Evolutionary conservation across 64 coral and sea anemone genomes (phyloP).

Genomic region (Hydrozoanthus tunicans): DNA sequence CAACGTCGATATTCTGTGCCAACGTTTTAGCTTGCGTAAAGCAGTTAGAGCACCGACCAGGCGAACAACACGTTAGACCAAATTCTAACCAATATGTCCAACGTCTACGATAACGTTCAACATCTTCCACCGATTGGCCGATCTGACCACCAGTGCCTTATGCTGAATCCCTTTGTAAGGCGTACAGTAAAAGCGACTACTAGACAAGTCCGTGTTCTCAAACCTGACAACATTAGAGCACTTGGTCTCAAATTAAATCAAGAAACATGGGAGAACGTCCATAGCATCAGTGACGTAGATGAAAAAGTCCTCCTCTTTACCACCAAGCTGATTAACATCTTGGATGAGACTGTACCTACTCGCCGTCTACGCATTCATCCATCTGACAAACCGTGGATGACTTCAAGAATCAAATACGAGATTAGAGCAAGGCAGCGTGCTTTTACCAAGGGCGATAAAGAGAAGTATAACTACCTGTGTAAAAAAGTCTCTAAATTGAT

Average conservation of each 20-base stretch:
- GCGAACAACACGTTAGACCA: slow-evolving; percentile 56
- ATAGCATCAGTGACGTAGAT: not conserved
- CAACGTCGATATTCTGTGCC: not conserved
- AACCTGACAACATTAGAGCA: not conserved
- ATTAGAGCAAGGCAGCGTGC: slow-evolving; percentile 18
- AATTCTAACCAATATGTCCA: slow-evolving; percentile 58
- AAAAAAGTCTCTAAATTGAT: not conserved
- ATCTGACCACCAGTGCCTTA: slow-evolving; percentile 29
- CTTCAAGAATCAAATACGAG: not conserved
- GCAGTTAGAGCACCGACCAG: slow-evolving; percentile 50
- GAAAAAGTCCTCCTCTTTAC: slow-evolving; percentile 10
- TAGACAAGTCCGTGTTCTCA: not conserved
- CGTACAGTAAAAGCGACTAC: not conserved
- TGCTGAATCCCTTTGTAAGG: not conserved
- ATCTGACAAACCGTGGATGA: slow-evolving; percentile 32
- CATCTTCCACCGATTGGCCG: slow-evolving; percentile 36
- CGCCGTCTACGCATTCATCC: not conserved
- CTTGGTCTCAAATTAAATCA: not conserved
- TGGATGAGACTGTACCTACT: slow-evolving; percentile 5
- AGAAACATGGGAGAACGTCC: not conserved
- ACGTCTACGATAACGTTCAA: not conserved
- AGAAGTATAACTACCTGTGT: not conserved
- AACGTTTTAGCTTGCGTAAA: not conserved
- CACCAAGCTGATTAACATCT: not conserved
- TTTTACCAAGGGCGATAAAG: not conserved